Conservation (phyloP, 2,113 vertebrate genomes). For the Typhlomys cinereus region DNA sequence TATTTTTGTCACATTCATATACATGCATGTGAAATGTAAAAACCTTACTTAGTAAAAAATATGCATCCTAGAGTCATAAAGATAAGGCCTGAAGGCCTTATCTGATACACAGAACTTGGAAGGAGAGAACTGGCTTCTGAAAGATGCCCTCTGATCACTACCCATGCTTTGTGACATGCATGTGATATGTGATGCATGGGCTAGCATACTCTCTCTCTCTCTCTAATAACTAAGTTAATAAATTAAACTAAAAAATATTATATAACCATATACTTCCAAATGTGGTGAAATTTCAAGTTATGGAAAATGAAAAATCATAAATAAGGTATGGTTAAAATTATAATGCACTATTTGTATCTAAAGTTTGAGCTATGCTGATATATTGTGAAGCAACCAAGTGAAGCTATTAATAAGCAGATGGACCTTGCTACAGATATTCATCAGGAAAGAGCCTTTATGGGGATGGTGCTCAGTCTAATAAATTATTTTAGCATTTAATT, state of each 20-base stretch:
- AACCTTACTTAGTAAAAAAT: not conserved
- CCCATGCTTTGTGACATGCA: no score
- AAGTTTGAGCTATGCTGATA: not conserved
- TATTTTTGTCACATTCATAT: not conserved
- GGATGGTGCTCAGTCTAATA: not conserved
- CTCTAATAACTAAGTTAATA: no score
- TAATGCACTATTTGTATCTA: not conserved
- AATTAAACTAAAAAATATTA: not conserved
- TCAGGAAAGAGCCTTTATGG: not conserved
- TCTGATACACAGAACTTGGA: no score
- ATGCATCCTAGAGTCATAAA: no score
- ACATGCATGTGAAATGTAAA: slow-evolving; percentile 12
- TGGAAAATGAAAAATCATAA: slow-evolving; percentile 27
- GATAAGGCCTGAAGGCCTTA: no score
- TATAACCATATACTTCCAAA: not conserved
- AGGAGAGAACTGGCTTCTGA: no score
- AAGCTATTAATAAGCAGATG: not conserved
- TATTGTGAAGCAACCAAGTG: not conserved
- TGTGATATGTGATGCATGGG: no score
- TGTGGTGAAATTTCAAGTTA: slow-evolving; percentile 21
- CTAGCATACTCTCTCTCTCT: no score
- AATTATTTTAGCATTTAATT: not conserved
- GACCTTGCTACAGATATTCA: not conserved
- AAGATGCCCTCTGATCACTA: no score
- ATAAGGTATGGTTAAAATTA: not conserved